Base-by-base conservation (phyloP, 2,888 invertebrate species). In the Proisotoma minuta region DNA sequence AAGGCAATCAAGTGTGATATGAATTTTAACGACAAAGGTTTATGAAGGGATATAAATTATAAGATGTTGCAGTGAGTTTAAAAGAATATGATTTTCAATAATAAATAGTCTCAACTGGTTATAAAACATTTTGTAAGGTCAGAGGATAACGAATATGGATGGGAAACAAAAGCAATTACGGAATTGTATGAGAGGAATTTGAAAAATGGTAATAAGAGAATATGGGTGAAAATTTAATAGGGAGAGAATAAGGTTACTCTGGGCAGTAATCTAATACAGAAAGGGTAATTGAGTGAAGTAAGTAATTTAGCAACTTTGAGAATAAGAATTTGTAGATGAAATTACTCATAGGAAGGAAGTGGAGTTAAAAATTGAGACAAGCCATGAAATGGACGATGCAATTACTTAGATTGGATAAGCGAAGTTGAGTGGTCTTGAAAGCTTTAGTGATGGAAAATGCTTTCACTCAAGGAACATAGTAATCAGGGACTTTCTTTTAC, bases 401-500 rank as follows among this genome's bases (percentile, higher is more conserved):
- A 51, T 51, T 51, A 51, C 51, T 51, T 27, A 26, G 51, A 51
- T 51, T 24, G 51, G 28, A 26, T 51, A 51, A 51, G 27, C 51
- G 18, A 43, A 43, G 43, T 43, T 26, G 51, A 51, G 28, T 27
- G 51, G 8, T 24, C 27, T 51, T 51, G 51, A 51, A 51, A 51
- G 51, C 51, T 51, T 51, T n/a, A 26, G 51, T 20, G 28, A 51
- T 28, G 24, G 51, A 12, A 10, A 34, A 34, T 34, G 34, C 34
- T 15, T 15, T 34, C 34, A 8, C 15, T 10, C 34, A 43, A 18
- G 43, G 18, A 5, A 12, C 20, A 20, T 20, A 43, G 18, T 43
- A 43, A 43, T 43, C 43, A 43, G 10, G 18, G 20, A 43, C 4
- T 20, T 4, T 12, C 10, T 43, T n/a, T n/a, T n/a, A 18, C 43